Evolutionary conservation across 2,113 vertebrate genomes (phyloP).

Genomic region (Promerops cafer): DNA sequence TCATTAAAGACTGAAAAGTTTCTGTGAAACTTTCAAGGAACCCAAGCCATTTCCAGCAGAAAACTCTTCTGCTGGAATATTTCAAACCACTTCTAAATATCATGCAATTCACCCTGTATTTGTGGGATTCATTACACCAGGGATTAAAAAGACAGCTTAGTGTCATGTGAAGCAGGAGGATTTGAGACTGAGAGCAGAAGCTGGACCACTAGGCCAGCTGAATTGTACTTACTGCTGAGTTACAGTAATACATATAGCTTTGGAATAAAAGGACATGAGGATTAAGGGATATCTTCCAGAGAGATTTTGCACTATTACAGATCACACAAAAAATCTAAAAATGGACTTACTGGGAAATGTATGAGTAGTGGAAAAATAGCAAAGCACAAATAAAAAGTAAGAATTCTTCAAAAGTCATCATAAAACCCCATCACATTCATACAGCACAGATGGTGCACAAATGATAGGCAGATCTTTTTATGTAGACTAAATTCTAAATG

Average conservation of each 20-base stretch:
- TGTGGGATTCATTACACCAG: conserved; percentile 38
- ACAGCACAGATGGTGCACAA: conserved; percentile 3
- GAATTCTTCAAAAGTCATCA: background rate
- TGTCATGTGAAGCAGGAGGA: conserved; percentile 24
- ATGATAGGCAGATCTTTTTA: conserved; percentile 14
- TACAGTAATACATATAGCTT: conserved; percentile 5
- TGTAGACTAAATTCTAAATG: background rate
- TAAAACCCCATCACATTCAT: background rate
- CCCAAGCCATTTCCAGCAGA: background rate
- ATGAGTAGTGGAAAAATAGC: background rate
- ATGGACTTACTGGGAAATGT: background rate
- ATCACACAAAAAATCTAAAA: background rate
- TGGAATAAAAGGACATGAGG: conserved; percentile 1
- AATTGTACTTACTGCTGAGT: conserved; percentile 11
- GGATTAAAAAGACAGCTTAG: conserved; percentile 53
- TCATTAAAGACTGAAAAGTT: background rate
- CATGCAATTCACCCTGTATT: background rate
- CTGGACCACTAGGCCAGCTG: conserved; percentile 21
- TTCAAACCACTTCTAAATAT: background rate
- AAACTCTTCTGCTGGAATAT: background rate
- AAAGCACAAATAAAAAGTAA: background rate
- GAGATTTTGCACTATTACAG: background rate
- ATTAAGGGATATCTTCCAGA: conserved; percentile 26
- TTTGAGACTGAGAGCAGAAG: conserved; percentile 30
- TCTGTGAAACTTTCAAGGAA: background rate